Evolutionary conservation across 2,113 vertebrate genomes (phyloP).

Genomic region (Scortum barcoo): DNA sequence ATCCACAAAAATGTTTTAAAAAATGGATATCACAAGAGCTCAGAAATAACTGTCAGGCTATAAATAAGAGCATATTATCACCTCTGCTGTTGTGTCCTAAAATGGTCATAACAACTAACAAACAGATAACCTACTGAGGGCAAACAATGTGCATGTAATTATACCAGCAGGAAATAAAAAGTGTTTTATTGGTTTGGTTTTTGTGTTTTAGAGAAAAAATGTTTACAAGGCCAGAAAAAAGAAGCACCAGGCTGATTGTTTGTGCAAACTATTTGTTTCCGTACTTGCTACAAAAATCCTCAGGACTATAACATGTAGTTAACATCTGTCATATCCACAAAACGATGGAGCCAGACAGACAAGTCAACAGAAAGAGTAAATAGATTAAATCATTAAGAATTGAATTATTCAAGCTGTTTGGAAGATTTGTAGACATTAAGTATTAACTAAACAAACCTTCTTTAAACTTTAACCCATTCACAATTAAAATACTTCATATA

Average conservation of each 20-base stretch:
- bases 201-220: slow-evolving; percentile 2
- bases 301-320: not conserved
- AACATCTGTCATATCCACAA: not conserved
- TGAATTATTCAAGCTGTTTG: too few species aligned
- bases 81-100: not conserved
- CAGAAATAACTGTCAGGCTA: slow-evolving; percentile 40
- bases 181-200: slow-evolving; percentile 5
- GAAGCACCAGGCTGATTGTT: not conserved
- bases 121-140: not conserved
- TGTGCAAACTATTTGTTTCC: not conserved
- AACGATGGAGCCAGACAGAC: not conserved
- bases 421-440: not conserved
- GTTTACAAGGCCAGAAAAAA: not conserved
- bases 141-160: not conserved
- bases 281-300: not conserved
- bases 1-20: slow-evolving; percentile 66
- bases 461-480: not conserved
- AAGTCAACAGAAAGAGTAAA: not conserved
- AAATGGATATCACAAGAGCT: slow-evolving; percentile 40
- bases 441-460: not conserved
- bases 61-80: not conserved
- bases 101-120: slow-evolving; percentile 4
- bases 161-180: not conserved
- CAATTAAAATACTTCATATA: not conserved
- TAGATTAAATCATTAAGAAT: too few species aligned